These are phyloP conservation scores for Caretta caretta DNA, from an alignment of 2,113 vertebrate genomes.

Conservation along the genomic window DNA sequence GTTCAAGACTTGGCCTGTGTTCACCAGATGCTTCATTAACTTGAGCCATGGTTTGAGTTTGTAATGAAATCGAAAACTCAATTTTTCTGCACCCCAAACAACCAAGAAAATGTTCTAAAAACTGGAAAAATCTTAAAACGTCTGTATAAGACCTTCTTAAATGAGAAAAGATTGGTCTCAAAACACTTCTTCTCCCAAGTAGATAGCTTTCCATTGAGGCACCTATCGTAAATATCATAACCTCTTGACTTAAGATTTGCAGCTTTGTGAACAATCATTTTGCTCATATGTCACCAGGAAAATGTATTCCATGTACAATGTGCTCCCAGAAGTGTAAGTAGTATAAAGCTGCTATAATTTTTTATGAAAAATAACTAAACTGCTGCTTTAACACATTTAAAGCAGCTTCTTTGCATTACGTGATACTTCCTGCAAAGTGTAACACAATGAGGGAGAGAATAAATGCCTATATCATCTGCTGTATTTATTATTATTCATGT, in stretches of 20 bases:
- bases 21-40: neutral
- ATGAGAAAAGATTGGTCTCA: neutral
- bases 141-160: neutral
- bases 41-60: neutral
- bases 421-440: neutral
- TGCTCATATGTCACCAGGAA: neutral
- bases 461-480: neutral
- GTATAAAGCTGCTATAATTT: neutral
- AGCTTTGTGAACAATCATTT: neutral
- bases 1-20: neutral
- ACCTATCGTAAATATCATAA: neutral
- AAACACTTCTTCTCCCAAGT: neutral
- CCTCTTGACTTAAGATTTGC: neutral
- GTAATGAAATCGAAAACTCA: neutral
- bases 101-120: neutral
- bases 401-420: neutral
- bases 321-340: neutral
- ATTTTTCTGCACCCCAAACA: rapidly evolving
- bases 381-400: neutral
- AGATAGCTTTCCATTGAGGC: neutral
- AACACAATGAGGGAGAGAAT: neutral
- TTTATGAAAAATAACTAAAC: neutral
- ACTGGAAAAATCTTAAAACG: neutral
- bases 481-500: neutral
- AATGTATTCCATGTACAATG: neutral